Conservation (phyloP, 2,113 vertebrate species). For the Leptobrachium ailaonicum region DNA sequence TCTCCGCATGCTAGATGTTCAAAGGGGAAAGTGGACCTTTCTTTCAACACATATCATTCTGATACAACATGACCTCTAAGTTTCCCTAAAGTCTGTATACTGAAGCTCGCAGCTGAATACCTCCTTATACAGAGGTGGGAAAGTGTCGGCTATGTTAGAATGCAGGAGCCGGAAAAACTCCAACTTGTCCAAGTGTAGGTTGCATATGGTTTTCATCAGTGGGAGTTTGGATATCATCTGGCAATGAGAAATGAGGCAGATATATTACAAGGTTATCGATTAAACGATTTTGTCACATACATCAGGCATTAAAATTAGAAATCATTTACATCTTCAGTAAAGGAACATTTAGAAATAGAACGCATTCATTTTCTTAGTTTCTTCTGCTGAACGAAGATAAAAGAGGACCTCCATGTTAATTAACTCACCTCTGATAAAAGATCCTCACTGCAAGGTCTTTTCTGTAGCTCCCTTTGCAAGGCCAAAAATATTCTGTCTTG, state of each 20-base stretch:
- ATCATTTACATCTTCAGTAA: too few relatives aligned
- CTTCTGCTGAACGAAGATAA: too few relatives aligned
- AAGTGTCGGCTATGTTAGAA: constrained; percentile 80
- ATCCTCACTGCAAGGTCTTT: constrained; percentile 74
- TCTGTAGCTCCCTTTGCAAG: constrained; percentile 81
- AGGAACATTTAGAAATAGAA: too few relatives aligned
- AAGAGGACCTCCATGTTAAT: too few relatives aligned
- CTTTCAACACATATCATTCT: background rate
- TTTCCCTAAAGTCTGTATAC: constrained; percentile 79
- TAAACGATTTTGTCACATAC: background rate
- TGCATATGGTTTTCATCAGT: constrained; percentile 85
- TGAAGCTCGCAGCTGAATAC: constrained; percentile 83
- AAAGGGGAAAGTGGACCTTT: background rate
- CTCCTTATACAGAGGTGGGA: constrained; percentile 85
- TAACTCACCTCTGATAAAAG: constrained; percentile 79
- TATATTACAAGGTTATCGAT: too few relatives aligned
- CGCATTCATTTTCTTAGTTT: too few relatives aligned
- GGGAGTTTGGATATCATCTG: constrained; percentile 88
- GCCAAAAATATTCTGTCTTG: constrained; percentile 85
- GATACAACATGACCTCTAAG: constrained; percentile 60
- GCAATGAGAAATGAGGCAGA: constrained; percentile 2
- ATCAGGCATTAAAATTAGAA: too few relatives aligned
- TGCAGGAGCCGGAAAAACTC: constrained; percentile 87
- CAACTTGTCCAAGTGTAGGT: constrained; percentile 88
- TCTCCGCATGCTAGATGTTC: background rate